Conservation (phyloP, 37 sponge, comb jelly and placozoan species). For the Aplysina aerophoba region DNA sequence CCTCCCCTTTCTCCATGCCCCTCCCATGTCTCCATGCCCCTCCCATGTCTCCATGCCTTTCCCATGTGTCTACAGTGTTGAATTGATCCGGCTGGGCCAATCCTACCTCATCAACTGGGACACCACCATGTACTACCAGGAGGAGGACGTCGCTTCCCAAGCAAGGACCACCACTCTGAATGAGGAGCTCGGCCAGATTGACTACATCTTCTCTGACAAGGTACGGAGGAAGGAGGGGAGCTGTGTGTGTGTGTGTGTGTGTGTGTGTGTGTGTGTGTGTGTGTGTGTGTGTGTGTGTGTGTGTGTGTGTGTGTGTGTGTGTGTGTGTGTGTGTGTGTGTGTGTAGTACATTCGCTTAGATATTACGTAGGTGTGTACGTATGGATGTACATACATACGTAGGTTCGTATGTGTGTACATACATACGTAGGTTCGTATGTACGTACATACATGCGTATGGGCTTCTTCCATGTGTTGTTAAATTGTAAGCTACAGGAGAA, state of each 20-base stretch:
- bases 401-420: not conserved
- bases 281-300: slow-evolving; percentile 33
- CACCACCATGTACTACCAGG: slow-evolving; percentile 86
- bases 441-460: too few species aligned
- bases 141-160: slow-evolving; percentile 77
- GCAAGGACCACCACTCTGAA: slow-evolving; percentile 94
- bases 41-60: not conserved
- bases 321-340: slow-evolving; percentile 23
- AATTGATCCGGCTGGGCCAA: slow-evolving; percentile 92
- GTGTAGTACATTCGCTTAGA: too few species aligned
- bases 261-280: slow-evolving; percentile 33
- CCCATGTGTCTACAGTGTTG: slow-evolving; percentile 78
- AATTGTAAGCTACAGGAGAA: too few species aligned
- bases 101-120: slow-evolving; percentile 96
- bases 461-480: too few species aligned
- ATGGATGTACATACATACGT: not conserved
- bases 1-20: not conserved
- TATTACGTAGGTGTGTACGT: slow-evolving; percentile 14
- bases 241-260: not conserved
- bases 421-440: too few species aligned
- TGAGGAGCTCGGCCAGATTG: slow-evolving; percentile 97
- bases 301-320: slow-evolving; percentile 29
- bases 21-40: not conserved
- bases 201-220: slow-evolving; percentile 97
- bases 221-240: slow-evolving; percentile 23